Conservation (phyloP, 2,797 vertebrate species). For the Pteronotus mesoamericanus region DNA sequence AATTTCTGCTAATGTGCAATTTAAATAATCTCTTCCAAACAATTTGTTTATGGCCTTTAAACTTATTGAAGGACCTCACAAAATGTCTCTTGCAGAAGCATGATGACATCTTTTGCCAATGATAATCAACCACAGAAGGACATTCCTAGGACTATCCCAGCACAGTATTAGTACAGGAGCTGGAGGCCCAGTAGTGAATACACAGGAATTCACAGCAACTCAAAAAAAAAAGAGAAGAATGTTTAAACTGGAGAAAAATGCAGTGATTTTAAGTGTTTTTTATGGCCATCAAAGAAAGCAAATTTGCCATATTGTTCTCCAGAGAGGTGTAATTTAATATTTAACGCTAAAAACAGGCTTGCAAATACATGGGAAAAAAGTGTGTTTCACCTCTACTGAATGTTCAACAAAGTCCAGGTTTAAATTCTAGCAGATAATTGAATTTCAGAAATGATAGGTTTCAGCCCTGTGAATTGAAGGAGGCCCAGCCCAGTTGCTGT, state of each 20-base stretch:
- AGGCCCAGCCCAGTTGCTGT: not conserved
- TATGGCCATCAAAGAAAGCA: not conserved
- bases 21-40: conserved; percentile 15
- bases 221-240: conserved; percentile 13
- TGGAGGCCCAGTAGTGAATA: not conserved
- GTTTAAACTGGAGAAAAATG: not conserved
- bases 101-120: not conserved
- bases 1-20: not conserved
- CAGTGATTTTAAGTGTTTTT: not conserved
- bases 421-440: conserved; percentile 15
- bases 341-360: not conserved
- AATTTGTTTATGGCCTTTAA: not conserved
- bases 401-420: conserved; percentile 6
- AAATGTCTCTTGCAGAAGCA: not conserved
- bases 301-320: not conserved
- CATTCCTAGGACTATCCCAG: not conserved
- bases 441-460: not conserved
- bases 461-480: not conserved
- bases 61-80: not conserved
- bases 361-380: not conserved
- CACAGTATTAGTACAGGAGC: not conserved
- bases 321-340: not conserved
- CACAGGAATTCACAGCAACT: not conserved
- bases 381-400: not conserved
- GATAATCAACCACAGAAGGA: not conserved